Base-by-base conservation (phyloP, 2,888 invertebrate species). In the Tachina fera region DNA sequence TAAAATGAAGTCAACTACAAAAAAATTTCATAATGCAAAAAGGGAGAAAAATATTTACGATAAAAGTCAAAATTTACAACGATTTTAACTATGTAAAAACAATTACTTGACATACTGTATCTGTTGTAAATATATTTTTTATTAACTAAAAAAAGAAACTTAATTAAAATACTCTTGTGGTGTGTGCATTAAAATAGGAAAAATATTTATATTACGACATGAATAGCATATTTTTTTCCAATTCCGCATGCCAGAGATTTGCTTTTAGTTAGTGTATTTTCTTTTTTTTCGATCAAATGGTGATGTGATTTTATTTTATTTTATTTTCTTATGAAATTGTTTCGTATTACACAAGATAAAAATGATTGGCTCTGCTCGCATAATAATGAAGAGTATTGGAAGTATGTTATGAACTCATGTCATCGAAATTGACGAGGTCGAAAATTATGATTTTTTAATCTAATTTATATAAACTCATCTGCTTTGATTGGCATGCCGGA, bases 221-320 rank as follows among this genome's bases (percentile, higher is more conserved):
- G 19, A 39, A 58, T 60, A 31, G 43, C 53, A 31, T 39, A 1
- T 31, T 39, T 60, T 81, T 53, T 43, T 76, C 58, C 49, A 72
- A 67, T 83, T 83, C 83, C 83, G 77, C 77, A 83, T 83, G 60
- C 61, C 72, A 61, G 45, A 47, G 53, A 51, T 76, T 83, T 71
- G 41, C 39, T 60, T 68, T 60, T 1, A 68, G 49, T 60, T 1
- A 68, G 49, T 61, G 68, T 47, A 51, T 74, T 60, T 60, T 68
- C 10, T 31, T 74, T 47, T 41, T 43, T 41, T 43, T 51, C 43
- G 45, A 56, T 43, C 45, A 41, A 75, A 47, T 58, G 58, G 39
- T 70, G 43, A 14, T 79, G 71, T 63, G 61, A 53, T 51, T 51
- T 60, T 22, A 1, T 14, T 51, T 60, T 22, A 1, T 14, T 16